These are phyloP conservation scores for Cherax quadricarinatus DNA, from an alignment of 1,140 invertebrate genomes.

Conservation along the genomic window DNA sequence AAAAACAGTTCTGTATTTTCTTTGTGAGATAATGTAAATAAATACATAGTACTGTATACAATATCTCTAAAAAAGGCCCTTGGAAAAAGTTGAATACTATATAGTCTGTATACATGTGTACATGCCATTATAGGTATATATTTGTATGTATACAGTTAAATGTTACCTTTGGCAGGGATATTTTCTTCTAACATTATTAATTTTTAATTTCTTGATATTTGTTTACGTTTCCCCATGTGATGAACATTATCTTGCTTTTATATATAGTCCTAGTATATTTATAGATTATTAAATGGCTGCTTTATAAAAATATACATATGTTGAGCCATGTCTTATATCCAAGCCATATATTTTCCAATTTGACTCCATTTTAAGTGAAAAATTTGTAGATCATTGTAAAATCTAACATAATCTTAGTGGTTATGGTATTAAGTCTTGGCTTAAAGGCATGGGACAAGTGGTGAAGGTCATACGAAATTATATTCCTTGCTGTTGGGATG, in stretches of 20 bases:
- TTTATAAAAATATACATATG: neutral
- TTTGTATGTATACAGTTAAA: neutral
- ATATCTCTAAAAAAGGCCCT: too few species aligned
- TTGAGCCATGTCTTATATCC: neutral
- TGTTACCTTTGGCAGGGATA: neutral
- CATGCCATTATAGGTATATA: neutral
- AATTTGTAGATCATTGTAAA: neutral
- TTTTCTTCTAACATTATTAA: too few species aligned
- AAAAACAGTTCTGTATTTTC: too few species aligned
- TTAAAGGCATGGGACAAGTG: neutral
- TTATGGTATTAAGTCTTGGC: neutral
- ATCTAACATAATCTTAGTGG: neutral
- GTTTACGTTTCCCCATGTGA: too few species aligned
- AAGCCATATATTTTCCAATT: neutral
- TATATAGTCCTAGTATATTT: neutral
- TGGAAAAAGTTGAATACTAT: neutral
- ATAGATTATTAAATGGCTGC: neutral
- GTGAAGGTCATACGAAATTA: neutral
- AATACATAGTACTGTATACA: too few species aligned
- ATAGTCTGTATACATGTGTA: neutral
- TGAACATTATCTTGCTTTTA: neutral
- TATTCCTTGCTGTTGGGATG: constrained; percentile 23
- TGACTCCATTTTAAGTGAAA: neutral
- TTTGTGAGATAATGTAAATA: too few species aligned
- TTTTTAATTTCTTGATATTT: too few species aligned